These are phyloP conservation scores for Bruchidius siliquastri DNA, from an alignment of 2,888 invertebrate species.

Conservation along the genomic window DNA sequence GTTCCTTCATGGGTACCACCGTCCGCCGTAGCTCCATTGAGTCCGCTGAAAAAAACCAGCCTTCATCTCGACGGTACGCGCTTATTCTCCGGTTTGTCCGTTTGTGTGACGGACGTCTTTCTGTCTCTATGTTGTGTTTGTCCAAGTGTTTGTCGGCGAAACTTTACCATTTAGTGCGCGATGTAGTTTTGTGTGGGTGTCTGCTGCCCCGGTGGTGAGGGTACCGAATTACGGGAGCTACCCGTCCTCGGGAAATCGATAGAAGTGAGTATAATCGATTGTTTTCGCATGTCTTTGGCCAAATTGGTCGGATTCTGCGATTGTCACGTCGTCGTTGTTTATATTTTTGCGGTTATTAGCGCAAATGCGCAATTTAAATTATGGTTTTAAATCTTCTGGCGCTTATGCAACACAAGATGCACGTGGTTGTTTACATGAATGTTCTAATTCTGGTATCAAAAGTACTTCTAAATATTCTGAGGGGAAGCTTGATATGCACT, in stretches of 20 bases:
- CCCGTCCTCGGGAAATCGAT: neutral
- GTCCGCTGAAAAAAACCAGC: constrained; percentile 6
- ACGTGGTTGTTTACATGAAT: neutral
- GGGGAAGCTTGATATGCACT: neutral
- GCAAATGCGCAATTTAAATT: neutral
- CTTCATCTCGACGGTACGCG: neutral
- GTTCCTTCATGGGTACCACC: constrained; percentile 3
- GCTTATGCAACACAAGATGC: neutral
- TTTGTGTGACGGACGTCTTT: neutral
- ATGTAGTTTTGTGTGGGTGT: neutral
- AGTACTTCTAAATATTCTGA: neutral
- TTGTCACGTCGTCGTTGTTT: neutral
- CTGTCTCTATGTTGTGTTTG: neutral
- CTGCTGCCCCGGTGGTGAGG: neutral
- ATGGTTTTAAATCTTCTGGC: neutral
- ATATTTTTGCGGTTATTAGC: neutral
- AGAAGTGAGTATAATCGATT: neutral
- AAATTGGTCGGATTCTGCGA: neutral
- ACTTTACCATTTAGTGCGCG: neutral
- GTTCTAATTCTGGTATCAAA: neutral
- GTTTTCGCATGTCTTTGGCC: neutral
- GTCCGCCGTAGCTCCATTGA: constrained; percentile 8
- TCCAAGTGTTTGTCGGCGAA: neutral
- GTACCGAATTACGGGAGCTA: neutral
- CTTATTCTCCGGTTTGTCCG: neutral